Evolutionary conservation across 2,113 vertebrate genomes (phyloP).

Genomic region (Pipa parva): DNA sequence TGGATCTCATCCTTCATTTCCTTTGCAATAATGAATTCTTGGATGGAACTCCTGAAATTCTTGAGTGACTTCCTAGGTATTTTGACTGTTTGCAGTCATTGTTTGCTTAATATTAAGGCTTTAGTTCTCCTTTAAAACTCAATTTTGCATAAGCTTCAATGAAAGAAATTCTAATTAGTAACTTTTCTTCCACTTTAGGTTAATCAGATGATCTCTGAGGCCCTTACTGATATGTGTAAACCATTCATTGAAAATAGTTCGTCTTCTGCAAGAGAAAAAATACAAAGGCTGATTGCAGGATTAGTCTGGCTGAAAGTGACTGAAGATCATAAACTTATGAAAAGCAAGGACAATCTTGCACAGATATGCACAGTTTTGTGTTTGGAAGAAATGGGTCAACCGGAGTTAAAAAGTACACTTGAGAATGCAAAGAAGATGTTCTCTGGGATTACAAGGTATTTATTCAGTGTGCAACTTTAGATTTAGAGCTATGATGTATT

Average conservation of each 20-base stretch:
- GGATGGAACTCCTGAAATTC: too few species aligned
- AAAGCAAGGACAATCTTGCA: accelerated
- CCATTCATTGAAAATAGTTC: not conserved
- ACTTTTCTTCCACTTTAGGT: conserved; percentile 49
- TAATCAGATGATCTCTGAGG: conserved; percentile 28
- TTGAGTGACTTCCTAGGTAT: too few species aligned
- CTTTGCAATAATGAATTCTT: too few species aligned
- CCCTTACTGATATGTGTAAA: not conserved
- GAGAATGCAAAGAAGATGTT: not conserved
- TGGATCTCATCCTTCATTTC: too few species aligned
- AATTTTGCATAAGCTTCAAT: too few species aligned
- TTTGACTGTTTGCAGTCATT: too few species aligned
- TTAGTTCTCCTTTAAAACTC: accelerated
- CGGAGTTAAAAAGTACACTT: not conserved
- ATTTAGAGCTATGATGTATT: not conserved
- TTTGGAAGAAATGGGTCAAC: not conserved
- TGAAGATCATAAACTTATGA: accelerated
- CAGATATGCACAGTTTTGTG: conserved; percentile 50
- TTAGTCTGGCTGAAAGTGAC: conserved; percentile 18
- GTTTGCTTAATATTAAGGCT: too few species aligned
- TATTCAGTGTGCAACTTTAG: not conserved
- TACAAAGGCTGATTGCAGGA: conserved; percentile 49
- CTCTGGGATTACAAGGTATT: not conserved
- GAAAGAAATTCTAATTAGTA: too few species aligned
- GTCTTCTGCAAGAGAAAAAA: accelerated